A percentile compares a stretch with the other conserved stretches of the same genome.
Evolutionary conservation across 2,113 vertebrate species (phyloP).

Genomic region (Fulmarus glacialis): DNA sequence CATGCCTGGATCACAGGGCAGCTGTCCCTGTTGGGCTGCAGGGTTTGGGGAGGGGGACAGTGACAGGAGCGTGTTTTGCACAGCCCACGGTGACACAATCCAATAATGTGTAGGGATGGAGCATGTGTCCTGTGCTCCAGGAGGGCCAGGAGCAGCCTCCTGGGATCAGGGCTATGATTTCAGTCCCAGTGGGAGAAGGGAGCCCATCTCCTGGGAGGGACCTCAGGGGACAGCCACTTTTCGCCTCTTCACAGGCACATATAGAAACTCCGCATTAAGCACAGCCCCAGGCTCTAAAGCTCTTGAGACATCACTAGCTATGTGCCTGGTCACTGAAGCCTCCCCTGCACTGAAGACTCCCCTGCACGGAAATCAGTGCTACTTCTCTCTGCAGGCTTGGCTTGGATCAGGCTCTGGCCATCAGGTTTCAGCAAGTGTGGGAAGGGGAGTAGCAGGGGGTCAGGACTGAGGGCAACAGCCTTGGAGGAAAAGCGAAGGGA

Average conservation of each 20-base stretch:
- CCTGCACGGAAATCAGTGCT: fast-evolving
- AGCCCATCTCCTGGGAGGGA: background rate
- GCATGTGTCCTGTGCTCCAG: fast-evolving
- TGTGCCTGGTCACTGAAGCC: background rate
- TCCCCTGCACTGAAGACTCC: fast-evolving
- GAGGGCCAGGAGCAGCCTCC: background rate
- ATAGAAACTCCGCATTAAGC: background rate
- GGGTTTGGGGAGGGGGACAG: background rate
- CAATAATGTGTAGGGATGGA: background rate
- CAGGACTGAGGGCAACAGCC: fast-evolving
- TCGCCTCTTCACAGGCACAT: fast-evolving
- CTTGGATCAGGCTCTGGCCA: background rate
- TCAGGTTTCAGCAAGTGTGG: background rate
- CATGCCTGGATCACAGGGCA: too few relatives aligned
- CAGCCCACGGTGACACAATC: background rate
- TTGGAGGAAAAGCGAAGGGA: fast-evolving
- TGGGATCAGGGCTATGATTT: background rate
- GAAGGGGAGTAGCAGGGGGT: background rate
- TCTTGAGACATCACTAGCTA: background rate
- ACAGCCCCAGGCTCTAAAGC: background rate
- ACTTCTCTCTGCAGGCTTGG: background rate
- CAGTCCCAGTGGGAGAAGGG: background rate
- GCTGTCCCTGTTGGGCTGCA: background rate
- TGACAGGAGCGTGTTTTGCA: background rate
- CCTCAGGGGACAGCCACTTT: background rate